Percentiles rank a stretch among this genome's conserved stretches.
phyloP scores from a whole-genome alignment of 2,797 vertebrate genomes.

The Furcifer pardalis region DNA sequence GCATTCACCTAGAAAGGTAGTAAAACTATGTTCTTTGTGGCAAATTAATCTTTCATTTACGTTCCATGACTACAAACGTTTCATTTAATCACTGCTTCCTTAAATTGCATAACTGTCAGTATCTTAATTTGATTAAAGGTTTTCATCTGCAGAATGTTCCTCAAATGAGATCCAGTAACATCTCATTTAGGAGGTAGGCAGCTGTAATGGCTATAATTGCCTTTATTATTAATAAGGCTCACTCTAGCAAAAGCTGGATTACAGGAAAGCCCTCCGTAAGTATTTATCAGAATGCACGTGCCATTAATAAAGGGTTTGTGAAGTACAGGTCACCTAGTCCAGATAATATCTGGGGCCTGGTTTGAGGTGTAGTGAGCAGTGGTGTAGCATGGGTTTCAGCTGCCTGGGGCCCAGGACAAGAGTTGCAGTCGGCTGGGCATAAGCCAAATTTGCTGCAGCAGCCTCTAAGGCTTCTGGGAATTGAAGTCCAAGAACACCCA shows the following conservation, averaged over 20 bases:
- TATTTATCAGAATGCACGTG: constrained; percentile 16
- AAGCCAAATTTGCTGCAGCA: no score
- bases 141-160: constrained; percentile 5
- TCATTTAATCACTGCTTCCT: constrained; percentile 28
- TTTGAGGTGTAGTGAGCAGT: no score
- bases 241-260: constrained; percentile 34
- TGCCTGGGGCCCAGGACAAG: no score
- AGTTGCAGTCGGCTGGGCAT: no score
- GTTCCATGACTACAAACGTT: not conserved
- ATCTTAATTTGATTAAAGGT: constrained; percentile 30
- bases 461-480: no score
- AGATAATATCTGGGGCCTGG: no score
- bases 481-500: no score
- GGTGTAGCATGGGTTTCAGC: no score
- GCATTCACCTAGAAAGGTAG: not conserved
- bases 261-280: constrained; percentile 1
- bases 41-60: constrained; percentile 27
- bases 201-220: constrained; percentile 30
- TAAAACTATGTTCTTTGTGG: not conserved
- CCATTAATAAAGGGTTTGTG: constrained; percentile 19
- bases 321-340: no score
- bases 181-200: constrained; percentile 9
- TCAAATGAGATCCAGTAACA: constrained; percentile 18
- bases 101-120: constrained; percentile 23
- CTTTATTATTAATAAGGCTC: constrained; percentile 32